Evolutionary conservation across 2,797 vertebrate species (phyloP).

Genomic region (Sparidentex hasta): DNA sequence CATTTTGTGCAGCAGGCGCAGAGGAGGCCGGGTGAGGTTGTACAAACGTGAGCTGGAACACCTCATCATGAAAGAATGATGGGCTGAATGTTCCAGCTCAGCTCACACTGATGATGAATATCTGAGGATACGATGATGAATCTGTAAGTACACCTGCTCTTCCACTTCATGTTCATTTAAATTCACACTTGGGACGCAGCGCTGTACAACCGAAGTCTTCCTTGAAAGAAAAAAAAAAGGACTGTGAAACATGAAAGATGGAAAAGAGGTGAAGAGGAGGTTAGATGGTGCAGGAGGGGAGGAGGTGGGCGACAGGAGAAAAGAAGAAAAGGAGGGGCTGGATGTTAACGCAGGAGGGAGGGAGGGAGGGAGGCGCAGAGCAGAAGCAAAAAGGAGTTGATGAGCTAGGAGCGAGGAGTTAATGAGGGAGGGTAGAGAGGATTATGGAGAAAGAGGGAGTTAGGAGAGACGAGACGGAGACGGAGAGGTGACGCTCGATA

Average conservation of each 20-base stretch:
- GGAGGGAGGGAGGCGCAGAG: neutral
- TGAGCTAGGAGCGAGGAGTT: conserved; percentile 28
- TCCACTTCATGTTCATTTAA: conserved; percentile 43
- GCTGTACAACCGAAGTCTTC: neutral
- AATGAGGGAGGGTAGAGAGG: conserved; percentile 34
- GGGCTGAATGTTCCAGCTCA: conserved; percentile 22
- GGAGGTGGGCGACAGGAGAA: neutral
- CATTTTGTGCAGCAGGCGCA: neutral
- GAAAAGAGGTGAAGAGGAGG: conserved; percentile 7
- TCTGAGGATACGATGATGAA: conserved; percentile 27
- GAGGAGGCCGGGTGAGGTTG: neutral
- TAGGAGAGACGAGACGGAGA: neutral
- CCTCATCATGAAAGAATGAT: conserved; percentile 19
- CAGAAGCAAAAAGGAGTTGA: conserved; percentile 17
- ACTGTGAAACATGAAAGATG: conserved; percentile 18
- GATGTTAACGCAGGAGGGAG: neutral
- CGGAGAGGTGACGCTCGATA: conserved; percentile 11
- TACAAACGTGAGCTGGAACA: conserved; percentile 8
- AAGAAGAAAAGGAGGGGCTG: neutral
- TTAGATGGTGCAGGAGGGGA: neutral
- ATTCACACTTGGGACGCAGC: conserved; percentile 32
- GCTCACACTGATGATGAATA: conserved; percentile 37
- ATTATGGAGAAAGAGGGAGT: neutral
- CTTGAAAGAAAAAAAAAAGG: neutral
- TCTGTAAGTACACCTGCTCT: conserved; percentile 58